Percentiles rank a stretch among this genome's conserved stretches.
phyloP scores from a whole-genome alignment of 1,140 invertebrate genomes.

The Chlorops oryzae region DNA sequence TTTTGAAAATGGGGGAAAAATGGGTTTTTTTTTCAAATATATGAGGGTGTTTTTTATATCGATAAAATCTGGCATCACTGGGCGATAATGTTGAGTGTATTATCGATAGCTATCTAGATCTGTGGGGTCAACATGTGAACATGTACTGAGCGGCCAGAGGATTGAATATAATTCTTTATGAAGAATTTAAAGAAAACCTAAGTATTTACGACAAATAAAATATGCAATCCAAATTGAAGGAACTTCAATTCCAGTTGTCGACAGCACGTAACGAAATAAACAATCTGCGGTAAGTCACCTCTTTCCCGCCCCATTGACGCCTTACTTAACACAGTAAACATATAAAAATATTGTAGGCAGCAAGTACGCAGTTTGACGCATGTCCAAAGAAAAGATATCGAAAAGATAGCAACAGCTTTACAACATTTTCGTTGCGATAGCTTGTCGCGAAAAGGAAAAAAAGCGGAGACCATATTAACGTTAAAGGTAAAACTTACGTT shows the following conservation, averaged over 20 bases:
- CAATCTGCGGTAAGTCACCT: constrained; percentile 54
- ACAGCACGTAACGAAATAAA: constrained; percentile 59
- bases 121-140: no score
- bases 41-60: no score
- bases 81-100: no score
- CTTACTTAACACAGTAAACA: constrained; percentile 9
- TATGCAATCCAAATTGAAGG: no score
- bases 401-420: constrained; percentile 53
- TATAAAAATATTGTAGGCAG: constrained; percentile 49
- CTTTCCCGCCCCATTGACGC: constrained; percentile 2
- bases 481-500: constrained; percentile 11
- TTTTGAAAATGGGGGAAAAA: no score
- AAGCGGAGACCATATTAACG: constrained; percentile 3
- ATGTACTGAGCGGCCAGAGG: no score
- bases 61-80: no score
- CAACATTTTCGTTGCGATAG: constrained; percentile 51
- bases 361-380: constrained; percentile 58
- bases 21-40: no score
- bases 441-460: constrained; percentile 33
- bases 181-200: no score
- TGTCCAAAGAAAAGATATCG: constrained; percentile 59
- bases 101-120: no score
- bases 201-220: no score
- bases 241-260: constrained; percentile 52
- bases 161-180: no score